Conservation (phyloP, 2,888 invertebrate genomes). For the Drosophila barbarae region DNA sequence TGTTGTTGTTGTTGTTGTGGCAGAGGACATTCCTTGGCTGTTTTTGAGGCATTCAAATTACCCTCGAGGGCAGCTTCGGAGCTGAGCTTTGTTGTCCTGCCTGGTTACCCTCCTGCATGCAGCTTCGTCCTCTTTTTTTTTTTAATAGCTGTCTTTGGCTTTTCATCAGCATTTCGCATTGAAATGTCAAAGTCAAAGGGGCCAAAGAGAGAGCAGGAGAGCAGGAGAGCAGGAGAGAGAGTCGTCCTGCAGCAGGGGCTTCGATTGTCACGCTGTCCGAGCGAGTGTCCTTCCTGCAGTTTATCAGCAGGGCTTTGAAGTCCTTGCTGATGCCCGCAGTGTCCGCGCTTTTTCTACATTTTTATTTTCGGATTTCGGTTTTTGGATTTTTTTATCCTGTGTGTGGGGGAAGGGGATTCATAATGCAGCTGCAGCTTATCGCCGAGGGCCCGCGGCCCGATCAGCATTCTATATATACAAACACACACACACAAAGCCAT, state of each 20-base stretch:
- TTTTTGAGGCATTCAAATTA: constrained; percentile 54
- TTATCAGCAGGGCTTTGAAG: constrained; percentile 67
- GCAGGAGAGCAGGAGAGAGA: neutral
- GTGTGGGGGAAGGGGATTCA: constrained; percentile 8
- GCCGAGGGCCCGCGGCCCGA: constrained; percentile 61
- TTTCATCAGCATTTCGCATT: constrained; percentile 73
- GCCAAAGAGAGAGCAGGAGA: neutral
- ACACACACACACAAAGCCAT: neutral
- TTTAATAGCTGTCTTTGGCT: constrained; percentile 69
- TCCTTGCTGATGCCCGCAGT: constrained; percentile 34
- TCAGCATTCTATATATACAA: constrained; percentile 42
- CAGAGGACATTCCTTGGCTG: constrained; percentile 57
- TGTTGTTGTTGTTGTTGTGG: neutral
- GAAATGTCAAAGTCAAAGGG: constrained; percentile 75
- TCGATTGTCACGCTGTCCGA: constrained; percentile 15
- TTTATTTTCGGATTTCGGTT: constrained; percentile 11
- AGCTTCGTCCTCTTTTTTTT: neutral
- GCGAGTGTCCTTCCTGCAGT: constrained; percentile 50
- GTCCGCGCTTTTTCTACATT: constrained; percentile 34
- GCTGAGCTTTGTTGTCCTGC: constrained; percentile 51
- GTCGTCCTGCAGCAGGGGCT: constrained; percentile 50
- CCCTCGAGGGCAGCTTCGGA: constrained; percentile 68
- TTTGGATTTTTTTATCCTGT: constrained; percentile 23
- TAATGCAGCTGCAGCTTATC: constrained; percentile 75
- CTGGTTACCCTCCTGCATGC: constrained; percentile 31